Base-by-base conservation (phyloP, 1,140 invertebrate species). In the Drosophila grimshawi region DNA sequence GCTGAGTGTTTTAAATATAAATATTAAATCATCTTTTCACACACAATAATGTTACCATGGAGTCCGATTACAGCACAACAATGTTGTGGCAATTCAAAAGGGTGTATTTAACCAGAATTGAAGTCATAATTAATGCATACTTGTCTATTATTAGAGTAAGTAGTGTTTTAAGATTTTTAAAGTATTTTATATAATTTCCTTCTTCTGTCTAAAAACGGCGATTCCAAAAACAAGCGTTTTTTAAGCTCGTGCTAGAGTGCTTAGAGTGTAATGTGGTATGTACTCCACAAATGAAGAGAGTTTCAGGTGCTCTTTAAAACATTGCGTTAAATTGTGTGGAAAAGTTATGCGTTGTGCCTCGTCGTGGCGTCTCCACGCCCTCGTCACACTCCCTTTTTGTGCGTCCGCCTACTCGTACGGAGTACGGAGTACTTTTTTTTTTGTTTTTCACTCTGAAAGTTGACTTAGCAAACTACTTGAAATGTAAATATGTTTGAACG, bases 381-480 rank as follows among this genome's bases (percentile, higher is more conserved):
- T 30, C 10, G 37, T 45, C 55, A 8, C 5, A 29, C 29, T 41
- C 2, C 19, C 32, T 4, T 35, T 52, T 45, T 30, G 3, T 7
- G 46, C 46, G 19, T 35, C 51, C 52, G 56, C 57, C 57, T 62
- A 70, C 57, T 79, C 67, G 59, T 76, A 60, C 71, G 32, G 30
- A 60, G 59, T 76, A 60, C 71, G 32, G 30, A 60, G 59, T 73
- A 63, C 19, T 19, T 19, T 64, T 59, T 64, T 62, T 86, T 72
- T 67, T 64, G 80, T 74, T 78, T 78, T 64, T 11, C 55, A 69
- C 60, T 62, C 68, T 52, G 49, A 41, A 79, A 86, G 80, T 80
- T 83, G 83, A 81, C 83, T 88, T 82, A 67, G 80, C 72, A 69
- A 80, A 86, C 83, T 86, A 82, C 83, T 86, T 88, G 53, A 86